Base-by-base conservation (phyloP, 37 sponge, comb jelly and placozoan genomes). In the Hexactinellida sp. region DNA sequence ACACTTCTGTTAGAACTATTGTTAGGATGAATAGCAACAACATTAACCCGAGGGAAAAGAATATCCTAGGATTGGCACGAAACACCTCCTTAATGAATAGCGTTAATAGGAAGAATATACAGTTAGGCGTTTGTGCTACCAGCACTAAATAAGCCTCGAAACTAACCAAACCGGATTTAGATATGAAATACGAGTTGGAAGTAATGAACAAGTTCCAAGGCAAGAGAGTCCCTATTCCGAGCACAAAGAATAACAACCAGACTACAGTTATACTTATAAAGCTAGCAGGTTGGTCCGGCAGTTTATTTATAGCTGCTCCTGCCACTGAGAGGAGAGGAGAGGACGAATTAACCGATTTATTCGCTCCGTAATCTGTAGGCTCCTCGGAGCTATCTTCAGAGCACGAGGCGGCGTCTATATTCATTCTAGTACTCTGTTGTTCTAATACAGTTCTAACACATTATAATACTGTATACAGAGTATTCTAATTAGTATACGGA, bases 141-240 rank as follows among this genome's bases (percentile, higher is more conserved):
- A 63, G 3, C 28, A 63, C 76, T 7, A 63, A 28, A 63, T 63
- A 63, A 63, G 76, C 76, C 13, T 63, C 76, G 34, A 63, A 63
- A 28, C 13, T n/a, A 1, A 5, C 13, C 25, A 63, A 7, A n/a
- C 76, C 21, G 3, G 76, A 63, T 23, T 63, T 63, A 23, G 19
- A 7, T 25, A 63, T 63, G 76, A 63, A 63, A 63, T 63, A 63
- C 1, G 1, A 3, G 76, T 63, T 63, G 5, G 76, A 7, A 32
- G 76, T 63, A 7, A 63, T 63, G 30, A 63, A 63, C 30, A 63
- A 28, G 76, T 63, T 63, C 76, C 76, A 63, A 32, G 76, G 76
- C 13, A 63, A 23, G 76, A 63, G 76, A 7, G 76, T 63, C 3
- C 76, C 76, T 23, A 63, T n/a, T 1, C 76, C 76, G 25, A 63